Conservation (phyloP, 2,113 vertebrate species). For the Ciconia stormi region DNA sequence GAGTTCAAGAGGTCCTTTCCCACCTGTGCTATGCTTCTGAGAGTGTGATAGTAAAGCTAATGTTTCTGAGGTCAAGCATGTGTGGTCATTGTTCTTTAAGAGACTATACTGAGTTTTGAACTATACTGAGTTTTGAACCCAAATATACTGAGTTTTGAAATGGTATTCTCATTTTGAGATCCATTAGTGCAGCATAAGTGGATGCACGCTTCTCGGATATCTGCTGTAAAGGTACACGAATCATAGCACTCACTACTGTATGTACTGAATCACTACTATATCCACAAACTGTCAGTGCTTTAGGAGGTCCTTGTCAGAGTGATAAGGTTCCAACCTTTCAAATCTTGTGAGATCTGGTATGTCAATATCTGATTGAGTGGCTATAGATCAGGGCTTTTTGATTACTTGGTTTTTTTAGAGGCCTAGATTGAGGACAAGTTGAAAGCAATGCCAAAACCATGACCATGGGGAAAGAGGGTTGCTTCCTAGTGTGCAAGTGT, state of each 20-base stretch:
- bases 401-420: background rate
- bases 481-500: background rate
- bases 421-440: background rate
- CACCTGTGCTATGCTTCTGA: background rate
- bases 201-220: background rate
- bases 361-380: background rate
- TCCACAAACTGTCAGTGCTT: background rate
- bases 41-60: background rate
- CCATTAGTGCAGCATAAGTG: background rate
- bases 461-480: background rate
- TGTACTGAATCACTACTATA: background rate
- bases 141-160: background rate
- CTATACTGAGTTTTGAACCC: background rate
- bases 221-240: background rate
- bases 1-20: background rate
- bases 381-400: background rate
- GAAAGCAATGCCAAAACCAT: background rate
- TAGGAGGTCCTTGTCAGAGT: background rate
- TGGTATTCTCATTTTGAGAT: background rate
- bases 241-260: accelerated
- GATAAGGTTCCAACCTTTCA: background rate
- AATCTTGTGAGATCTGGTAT: background rate
- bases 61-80: background rate
- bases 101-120: background rate
- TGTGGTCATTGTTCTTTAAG: background rate